A percentile compares a stretch with the other conserved stretches of the same genome.
These are phyloP conservation scores for Lycia hirtaria DNA, from an alignment of 2,888 invertebrate species.

Conservation along the genomic window DNA sequence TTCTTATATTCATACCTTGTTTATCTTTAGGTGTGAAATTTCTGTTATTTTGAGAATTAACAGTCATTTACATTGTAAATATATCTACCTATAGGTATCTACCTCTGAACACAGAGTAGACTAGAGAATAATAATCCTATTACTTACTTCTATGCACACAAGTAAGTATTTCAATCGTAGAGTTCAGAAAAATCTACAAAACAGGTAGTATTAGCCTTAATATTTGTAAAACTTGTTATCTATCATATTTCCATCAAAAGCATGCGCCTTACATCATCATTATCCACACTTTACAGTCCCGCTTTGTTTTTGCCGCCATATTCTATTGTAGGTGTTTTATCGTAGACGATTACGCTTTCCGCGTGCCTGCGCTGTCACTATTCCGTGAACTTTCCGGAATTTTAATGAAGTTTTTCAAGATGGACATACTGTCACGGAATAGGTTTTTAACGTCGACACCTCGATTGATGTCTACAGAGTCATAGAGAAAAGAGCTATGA, in stretches of 20 bases:
- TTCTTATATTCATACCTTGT: no score
- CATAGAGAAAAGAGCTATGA: constrained; percentile 1
- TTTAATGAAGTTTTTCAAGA: constrained; percentile 61
- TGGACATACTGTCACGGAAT: constrained; percentile 44
- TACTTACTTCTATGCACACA: no score
- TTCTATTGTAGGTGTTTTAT: constrained; percentile 37
- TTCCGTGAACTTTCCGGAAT: constrained; percentile 44
- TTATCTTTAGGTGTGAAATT: no score
- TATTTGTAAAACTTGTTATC: background rate
- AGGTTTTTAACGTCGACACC: constrained; percentile 8
- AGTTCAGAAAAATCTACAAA: no score
- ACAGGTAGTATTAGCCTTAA: no score
- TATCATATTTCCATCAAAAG: constrained; percentile 12
- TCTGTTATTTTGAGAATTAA: no score
- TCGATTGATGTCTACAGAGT: background rate
- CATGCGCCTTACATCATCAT: constrained; percentile 33
- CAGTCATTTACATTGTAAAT: no score
- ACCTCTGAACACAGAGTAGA: background rate
- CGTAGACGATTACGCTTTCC: constrained; percentile 47
- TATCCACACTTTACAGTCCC: constrained; percentile 36
- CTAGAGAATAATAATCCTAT: no score
- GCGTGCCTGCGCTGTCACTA: constrained; percentile 44
- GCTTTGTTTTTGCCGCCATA: constrained; percentile 52
- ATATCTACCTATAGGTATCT: no score
- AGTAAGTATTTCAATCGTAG: no score